A percentile compares a stretch with the other conserved stretches of the same genome.
phyloP scores from a whole-genome alignment of 2,888 invertebrate genomes.

The Ophonus ardosiacus region DNA sequence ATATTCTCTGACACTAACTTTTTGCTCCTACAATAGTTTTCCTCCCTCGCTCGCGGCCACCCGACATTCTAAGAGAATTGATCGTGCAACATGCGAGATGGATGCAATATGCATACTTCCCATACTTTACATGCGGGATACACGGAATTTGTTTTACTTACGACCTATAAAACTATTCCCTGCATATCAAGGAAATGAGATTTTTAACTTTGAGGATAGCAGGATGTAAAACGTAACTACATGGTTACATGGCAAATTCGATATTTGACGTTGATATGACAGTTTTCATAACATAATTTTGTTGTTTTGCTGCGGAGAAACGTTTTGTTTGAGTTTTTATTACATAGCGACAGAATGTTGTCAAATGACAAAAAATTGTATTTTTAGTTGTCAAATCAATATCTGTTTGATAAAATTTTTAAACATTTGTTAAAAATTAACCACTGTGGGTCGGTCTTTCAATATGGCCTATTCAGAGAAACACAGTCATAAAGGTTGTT shows the following conservation, averaged over 20 bases:
- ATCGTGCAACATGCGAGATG: neutral
- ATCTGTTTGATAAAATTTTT: too few species aligned
- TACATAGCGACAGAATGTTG: too few species aligned
- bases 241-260: neutral
- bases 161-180: neutral
- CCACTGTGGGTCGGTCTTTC: too few species aligned
- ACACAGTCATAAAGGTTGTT: too few species aligned
- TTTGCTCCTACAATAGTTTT: neutral
- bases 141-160: neutral
- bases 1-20: neutral
- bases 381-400: too few species aligned
- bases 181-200: neutral
- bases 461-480: too few species aligned
- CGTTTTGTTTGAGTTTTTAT: too few species aligned
- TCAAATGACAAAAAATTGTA: too few species aligned
- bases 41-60: neutral
- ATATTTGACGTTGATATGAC: neutral
- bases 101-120: neutral
- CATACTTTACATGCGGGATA: neutral
- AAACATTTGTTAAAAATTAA: too few species aligned
- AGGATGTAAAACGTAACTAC: neutral
- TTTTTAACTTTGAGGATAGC: neutral
- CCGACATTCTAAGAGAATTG: neutral
- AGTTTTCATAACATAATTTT: neutral
- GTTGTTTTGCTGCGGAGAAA: neutral